phyloP scores from a whole-genome alignment of 2,113 vertebrate genomes.

The Vicugna pacos region DNA sequence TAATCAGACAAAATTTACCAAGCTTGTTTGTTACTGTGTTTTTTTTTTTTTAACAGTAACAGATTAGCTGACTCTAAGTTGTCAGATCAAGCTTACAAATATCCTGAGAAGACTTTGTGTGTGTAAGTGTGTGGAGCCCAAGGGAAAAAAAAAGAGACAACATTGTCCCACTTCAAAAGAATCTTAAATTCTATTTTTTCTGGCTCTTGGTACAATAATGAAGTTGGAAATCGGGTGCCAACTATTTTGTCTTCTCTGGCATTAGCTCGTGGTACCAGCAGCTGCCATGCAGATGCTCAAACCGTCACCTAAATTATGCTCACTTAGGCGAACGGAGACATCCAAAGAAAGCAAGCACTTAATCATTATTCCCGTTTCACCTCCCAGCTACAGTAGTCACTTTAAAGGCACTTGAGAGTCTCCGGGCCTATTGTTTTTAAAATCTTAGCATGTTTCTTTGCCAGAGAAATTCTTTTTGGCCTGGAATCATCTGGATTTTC shows the following conservation, averaged over 20 bases:
- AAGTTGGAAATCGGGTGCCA: constrained; percentile 71
- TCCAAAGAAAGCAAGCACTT: constrained; percentile 62
- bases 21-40: not conserved
- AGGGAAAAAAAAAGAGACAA: constrained; percentile 48
- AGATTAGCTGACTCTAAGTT: constrained; percentile 12
- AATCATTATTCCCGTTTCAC: not conserved
- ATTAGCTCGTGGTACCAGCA: constrained; percentile 60
- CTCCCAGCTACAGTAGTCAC: constrained; percentile 47
- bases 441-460: constrained; percentile 61
- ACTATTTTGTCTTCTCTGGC: constrained; percentile 83
- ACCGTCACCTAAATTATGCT: constrained; percentile 70
- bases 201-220: constrained; percentile 76
- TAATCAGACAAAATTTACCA: constrained; percentile 38
- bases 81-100: constrained; percentile 65
- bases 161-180: constrained; percentile 79
- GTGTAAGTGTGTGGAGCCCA: constrained; percentile 9
- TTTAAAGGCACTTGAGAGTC: constrained; percentile 50
- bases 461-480: not conserved
- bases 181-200: constrained; percentile 73
- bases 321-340: constrained; percentile 17
- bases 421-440: constrained; percentile 59
- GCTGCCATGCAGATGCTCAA: constrained; percentile 81
- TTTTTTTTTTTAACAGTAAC: constrained; percentile 58
- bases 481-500: constrained; percentile 50
- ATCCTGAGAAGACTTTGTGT: constrained; percentile 50